Evolutionary conservation across 37 sponge, comb jelly and placozoan genomes (phyloP).

Genomic region (Sycon ciliatum): DNA sequence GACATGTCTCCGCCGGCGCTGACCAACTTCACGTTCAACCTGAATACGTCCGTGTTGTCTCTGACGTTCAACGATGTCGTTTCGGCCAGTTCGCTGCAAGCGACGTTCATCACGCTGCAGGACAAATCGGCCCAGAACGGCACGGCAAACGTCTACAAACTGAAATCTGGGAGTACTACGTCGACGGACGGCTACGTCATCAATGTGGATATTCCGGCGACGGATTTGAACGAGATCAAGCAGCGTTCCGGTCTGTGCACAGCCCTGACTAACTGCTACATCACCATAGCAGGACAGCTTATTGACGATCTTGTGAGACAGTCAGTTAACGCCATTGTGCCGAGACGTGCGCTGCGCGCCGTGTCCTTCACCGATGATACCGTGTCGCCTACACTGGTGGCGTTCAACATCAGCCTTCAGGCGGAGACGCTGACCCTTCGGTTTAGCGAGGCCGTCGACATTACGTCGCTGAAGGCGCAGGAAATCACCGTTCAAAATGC

Average conservation of each 20-base stretch:
- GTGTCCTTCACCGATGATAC: constrained; percentile 43
- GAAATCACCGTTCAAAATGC: constrained; percentile 38
- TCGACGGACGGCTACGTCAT: constrained; percentile 66
- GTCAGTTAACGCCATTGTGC: constrained; percentile 51
- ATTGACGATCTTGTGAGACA: too few relatives aligned
- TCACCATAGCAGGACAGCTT: constrained; percentile 33
- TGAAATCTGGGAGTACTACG: constrained; percentile 51
- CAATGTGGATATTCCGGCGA: constrained; percentile 23
- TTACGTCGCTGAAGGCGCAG: constrained; percentile 20
- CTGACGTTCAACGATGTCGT: constrained; percentile 68
- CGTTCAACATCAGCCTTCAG: constrained; percentile 48
- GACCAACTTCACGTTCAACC: constrained; percentile 57
- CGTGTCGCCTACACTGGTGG: constrained; percentile 38
- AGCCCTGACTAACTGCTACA: constrained; percentile 40
- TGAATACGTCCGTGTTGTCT: constrained; percentile 45
- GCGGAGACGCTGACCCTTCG: constrained; percentile 42
- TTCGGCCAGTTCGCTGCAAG: constrained; percentile 56
- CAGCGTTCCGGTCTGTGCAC: constrained; percentile 51
- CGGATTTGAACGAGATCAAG: constrained; percentile 72
- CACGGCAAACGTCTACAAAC: constrained; percentile 41
- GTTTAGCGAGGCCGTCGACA: constrained; percentile 67
- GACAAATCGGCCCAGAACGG: too few relatives aligned
- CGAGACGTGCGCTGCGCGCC: constrained; percentile 32
- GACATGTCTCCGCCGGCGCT: constrained; percentile 52
- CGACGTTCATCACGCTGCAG: constrained; percentile 60